phyloP scores from a whole-genome alignment of 2,888 invertebrate genomes.

The Psococerastis gibbosa region DNA sequence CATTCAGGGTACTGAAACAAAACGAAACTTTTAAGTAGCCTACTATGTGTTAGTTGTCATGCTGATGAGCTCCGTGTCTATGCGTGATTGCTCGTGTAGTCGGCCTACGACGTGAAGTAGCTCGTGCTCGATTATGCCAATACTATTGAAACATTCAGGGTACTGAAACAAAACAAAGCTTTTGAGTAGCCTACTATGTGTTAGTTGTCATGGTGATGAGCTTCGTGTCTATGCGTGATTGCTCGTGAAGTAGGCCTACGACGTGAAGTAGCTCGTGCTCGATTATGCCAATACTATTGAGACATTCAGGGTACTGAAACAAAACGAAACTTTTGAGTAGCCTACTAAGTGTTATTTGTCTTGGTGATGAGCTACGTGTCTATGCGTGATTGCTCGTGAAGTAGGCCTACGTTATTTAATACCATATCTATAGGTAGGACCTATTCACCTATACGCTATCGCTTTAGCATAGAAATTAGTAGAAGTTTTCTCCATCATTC shows the following conservation, averaged over 20 bases:
- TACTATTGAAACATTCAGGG: conserved; percentile 18
- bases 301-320: conserved; percentile 19
- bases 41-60: too few species aligned
- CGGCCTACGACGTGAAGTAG: conserved; percentile 20
- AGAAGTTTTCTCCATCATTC: too few species aligned
- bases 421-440: too few species aligned
- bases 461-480: too few species aligned
- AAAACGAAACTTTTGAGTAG: not conserved
- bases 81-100: conserved; percentile 20
- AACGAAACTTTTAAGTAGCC: too few species aligned
- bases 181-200: too few species aligned
- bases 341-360: too few species aligned
- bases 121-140: conserved; percentile 21
- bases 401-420: conserved; percentile 20
- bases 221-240: conserved; percentile 20
- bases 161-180: conserved; percentile 14
- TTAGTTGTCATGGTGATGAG: too few species aligned
- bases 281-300: conserved; percentile 18
- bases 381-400: conserved; percentile 22
- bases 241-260: conserved; percentile 20
- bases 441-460: too few species aligned
- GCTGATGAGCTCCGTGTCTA: conserved; percentile 21
- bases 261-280: conserved; percentile 21
- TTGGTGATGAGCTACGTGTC: too few species aligned
- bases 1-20: too few species aligned